Conservation (phyloP, 2,888 invertebrate species). For the Crematogaster levior region DNA sequence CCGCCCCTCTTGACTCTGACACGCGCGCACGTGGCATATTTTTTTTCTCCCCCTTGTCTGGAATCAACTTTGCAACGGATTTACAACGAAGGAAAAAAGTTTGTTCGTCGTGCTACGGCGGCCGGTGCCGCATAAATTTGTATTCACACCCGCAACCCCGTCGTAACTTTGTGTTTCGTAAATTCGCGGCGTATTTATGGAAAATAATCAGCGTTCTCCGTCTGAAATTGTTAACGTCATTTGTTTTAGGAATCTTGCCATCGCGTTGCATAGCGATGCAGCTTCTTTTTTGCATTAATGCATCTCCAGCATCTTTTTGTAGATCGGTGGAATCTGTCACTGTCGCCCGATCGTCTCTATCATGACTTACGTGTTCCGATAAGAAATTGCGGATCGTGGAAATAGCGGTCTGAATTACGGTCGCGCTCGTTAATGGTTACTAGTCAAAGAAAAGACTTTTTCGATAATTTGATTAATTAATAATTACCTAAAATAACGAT, state of each 20-base stretch:
- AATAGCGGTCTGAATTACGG: slow-evolving; percentile 57
- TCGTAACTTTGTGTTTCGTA: slow-evolving; percentile 25
- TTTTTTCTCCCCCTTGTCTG: slow-evolving; percentile 32
- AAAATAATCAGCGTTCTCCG: slow-evolving; percentile 38
- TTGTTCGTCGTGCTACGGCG: slow-evolving; percentile 20
- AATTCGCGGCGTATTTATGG: slow-evolving; percentile 36
- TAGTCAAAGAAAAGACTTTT: slow-evolving; percentile 3
- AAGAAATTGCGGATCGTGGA: slow-evolving; percentile 67
- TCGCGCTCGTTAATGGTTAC: slow-evolving; percentile 20
- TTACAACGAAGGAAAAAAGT: slow-evolving; percentile 34
- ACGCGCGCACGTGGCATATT: slow-evolving; percentile 51
- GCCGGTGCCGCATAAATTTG: slow-evolving; percentile 40
- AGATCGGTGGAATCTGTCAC: slow-evolving; percentile 63
- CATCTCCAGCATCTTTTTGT: slow-evolving; percentile 43
- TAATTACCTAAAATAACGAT: slow-evolving; percentile 5
- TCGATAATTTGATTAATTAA: slow-evolving; percentile 31
- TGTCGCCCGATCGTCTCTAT: slow-evolving; percentile 68
- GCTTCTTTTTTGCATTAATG: slow-evolving; percentile 57
- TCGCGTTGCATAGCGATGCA: slow-evolving; percentile 17
- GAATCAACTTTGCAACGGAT: slow-evolving; percentile 43
- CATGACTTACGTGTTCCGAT: slow-evolving; percentile 59
- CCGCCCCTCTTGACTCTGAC: slow-evolving; percentile 27
- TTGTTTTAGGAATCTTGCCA: not conserved
- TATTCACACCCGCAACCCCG: slow-evolving; percentile 16
- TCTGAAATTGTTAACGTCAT: slow-evolving; percentile 34